Base-by-base conservation (phyloP, 2,797 vertebrate genomes). In the Onychomys arenicola region DNA sequence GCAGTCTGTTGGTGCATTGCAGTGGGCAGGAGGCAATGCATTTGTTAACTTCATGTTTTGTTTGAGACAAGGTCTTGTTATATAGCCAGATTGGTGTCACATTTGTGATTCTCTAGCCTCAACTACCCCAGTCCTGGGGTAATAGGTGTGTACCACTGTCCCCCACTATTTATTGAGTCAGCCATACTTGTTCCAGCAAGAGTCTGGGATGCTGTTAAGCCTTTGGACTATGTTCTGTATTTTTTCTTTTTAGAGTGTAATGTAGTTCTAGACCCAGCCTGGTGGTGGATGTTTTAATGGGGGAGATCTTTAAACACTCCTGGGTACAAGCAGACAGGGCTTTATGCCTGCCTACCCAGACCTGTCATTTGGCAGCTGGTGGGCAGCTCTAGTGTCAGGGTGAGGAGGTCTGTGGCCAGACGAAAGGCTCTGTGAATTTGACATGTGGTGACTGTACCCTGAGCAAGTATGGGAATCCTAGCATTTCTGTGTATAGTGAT, bases 161-260 rank as follows among this genome's bases (percentile, higher is more conserved):
- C 17, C 17, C n/a, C 16, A 29, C 6, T 21, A n/a, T 32, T 89
- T 75, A 49, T n/a, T 76, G 52, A 21, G 55, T 57, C 29, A 29
- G 69, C 52, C 52, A 83, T 43, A 21, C 19, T 55, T 67, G 78
- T 32, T 69, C 46, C 10, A 40, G 27, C 43, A 6, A 32, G 52
- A 17, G 52, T 52, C 29, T 0, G 37, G 61, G 57, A 25, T 96
- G 75, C 4, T 46, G 14, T 91, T 86, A 57, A 52, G 43, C n/a
- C 8, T 23, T 69, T 21, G 65, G 29, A 43, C 21, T 59, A 3
- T 0, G 0, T 57, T 69, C 4, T 77, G 0, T 17, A 32, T 49
- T 89, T 86, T 49, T 63, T 57, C 8, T 82, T 0, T 9, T 49
- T 73, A 34, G 40, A 84, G 29, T 46, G 0, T 34, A 25, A 87